These are phyloP conservation scores for Athripsodes cinereus DNA, from an alignment of 2,888 invertebrate genomes.

Conservation along the genomic window DNA sequence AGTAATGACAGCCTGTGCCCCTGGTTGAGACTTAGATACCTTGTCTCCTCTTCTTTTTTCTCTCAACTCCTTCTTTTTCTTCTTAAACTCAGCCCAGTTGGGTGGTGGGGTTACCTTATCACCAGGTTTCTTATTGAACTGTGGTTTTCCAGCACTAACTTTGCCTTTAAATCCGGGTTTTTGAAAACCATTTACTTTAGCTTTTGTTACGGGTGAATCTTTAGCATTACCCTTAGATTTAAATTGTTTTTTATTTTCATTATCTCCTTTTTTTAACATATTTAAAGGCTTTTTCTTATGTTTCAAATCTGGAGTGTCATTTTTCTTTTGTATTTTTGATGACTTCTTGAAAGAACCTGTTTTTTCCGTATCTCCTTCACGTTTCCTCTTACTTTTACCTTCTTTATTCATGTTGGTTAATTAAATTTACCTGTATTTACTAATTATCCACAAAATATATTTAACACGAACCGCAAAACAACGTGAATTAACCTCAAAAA, in stretches of 20 bases:
- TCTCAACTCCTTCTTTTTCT: constrained; percentile 66
- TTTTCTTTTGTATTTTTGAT: neutral
- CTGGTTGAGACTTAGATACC: constrained; percentile 40
- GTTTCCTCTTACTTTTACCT: neutral
- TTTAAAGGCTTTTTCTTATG: neutral
- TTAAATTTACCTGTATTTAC: neutral
- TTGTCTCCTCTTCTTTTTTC: constrained; percentile 33
- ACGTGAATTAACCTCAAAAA: too few relatives aligned
- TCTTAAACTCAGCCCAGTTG: constrained; percentile 70
- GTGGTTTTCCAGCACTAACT: neutral
- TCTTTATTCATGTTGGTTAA: neutral
- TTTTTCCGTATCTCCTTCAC: neutral
- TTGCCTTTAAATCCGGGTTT: neutral
- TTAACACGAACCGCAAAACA: too few relatives aligned
- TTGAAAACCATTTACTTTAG: neutral
- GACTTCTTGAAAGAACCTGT: neutral
- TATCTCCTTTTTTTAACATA: neutral
- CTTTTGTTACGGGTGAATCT: neutral
- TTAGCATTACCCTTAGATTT: neutral
- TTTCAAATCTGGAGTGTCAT: neutral
- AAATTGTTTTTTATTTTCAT: neutral
- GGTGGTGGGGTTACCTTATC: constrained; percentile 42
- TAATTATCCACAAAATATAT: too few relatives aligned
- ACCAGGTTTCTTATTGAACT: constrained; percentile 11
- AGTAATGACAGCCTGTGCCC: constrained; percentile 46